Evolutionary conservation across 2,113 vertebrate species (phyloP).

Genomic region (Paramisgurnus dabryanus): DNA sequence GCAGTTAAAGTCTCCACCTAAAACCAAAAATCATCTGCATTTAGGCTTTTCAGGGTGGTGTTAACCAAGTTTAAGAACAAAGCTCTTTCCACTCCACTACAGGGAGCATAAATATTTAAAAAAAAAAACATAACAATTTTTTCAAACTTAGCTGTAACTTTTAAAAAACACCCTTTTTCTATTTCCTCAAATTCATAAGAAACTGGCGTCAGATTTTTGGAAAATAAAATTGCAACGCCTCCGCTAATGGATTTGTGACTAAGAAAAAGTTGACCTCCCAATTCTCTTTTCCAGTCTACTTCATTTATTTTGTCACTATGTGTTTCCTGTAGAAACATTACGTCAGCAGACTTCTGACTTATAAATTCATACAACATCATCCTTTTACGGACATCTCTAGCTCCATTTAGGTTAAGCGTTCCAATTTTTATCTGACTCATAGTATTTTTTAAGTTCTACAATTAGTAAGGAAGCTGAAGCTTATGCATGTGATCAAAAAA

Average conservation of each 20-base stretch:
- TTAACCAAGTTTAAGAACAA: not conserved
- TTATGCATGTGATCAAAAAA: not conserved
- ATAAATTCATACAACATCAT: not conserved
- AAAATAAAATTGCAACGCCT: slow-evolving; percentile 4
- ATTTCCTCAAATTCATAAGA: not conserved
- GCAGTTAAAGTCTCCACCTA: not conserved
- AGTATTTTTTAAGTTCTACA: not conserved
- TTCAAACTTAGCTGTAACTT: not conserved
- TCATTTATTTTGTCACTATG: not conserved
- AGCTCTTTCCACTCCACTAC: not conserved
- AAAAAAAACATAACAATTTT: not conserved
- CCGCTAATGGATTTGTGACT: not conserved
- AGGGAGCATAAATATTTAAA: slow-evolving; percentile 10
- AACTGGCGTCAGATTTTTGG: not conserved
- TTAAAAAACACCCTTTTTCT: not conserved
- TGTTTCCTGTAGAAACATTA: slow-evolving; percentile 8
- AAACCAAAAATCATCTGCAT: not conserved
- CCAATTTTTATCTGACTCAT: not conserved
- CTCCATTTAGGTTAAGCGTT: not conserved
- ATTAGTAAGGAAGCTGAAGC: not conserved
- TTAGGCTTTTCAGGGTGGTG: not conserved
- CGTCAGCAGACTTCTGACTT: not conserved
- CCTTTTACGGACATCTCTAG: not conserved
- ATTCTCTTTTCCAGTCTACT: not conserved
- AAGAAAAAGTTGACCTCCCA: not conserved